phyloP scores from a whole-genome alignment of 2,888 invertebrate genomes.

The Diloba caeruleocephala region DNA sequence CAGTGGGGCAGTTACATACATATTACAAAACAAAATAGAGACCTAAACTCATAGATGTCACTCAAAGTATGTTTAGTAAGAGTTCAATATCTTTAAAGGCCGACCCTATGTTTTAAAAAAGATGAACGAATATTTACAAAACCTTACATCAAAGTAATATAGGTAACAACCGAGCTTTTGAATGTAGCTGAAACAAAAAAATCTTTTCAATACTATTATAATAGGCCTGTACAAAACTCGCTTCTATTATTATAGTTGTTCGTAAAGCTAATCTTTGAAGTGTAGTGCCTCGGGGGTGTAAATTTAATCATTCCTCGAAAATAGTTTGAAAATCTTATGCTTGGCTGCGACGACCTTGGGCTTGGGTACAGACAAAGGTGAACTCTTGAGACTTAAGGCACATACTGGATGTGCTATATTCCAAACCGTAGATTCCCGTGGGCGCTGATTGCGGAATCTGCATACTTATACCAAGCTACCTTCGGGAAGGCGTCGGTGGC shows the following conservation, averaged over 20 bases:
- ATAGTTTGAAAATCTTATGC: slow-evolving; percentile 31
- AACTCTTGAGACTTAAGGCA: too few species aligned
- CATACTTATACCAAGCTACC: too few species aligned
- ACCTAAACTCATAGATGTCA: too few species aligned
- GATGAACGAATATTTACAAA: background rate
- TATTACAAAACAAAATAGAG: too few species aligned
- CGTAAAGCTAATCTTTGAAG: slow-evolving; percentile 38
- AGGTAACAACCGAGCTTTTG: background rate
- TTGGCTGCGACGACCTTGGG: background rate
- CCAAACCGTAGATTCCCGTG: too few species aligned
- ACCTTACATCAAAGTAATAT: slow-evolving; percentile 1
- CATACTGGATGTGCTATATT: too few species aligned
- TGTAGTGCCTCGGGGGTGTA: slow-evolving; percentile 18
- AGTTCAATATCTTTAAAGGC: too few species aligned
- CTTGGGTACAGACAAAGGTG: background rate
- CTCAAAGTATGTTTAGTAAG: too few species aligned
- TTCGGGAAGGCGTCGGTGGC: too few species aligned
- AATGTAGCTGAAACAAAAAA: slow-evolving; percentile 17
- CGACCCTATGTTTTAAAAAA: too few species aligned
- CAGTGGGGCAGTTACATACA: too few species aligned
- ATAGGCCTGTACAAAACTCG: slow-evolving; percentile 10
- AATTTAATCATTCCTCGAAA: slow-evolving; percentile 36
- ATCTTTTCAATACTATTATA: slow-evolving; percentile 19
- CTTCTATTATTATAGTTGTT: slow-evolving; percentile 41
- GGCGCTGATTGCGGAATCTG: too few species aligned